Percentiles rank a stretch among this genome's conserved stretches.
Conservation (phyloP, 2,113 vertebrate species). For the Crotalus tigris region DNA sequence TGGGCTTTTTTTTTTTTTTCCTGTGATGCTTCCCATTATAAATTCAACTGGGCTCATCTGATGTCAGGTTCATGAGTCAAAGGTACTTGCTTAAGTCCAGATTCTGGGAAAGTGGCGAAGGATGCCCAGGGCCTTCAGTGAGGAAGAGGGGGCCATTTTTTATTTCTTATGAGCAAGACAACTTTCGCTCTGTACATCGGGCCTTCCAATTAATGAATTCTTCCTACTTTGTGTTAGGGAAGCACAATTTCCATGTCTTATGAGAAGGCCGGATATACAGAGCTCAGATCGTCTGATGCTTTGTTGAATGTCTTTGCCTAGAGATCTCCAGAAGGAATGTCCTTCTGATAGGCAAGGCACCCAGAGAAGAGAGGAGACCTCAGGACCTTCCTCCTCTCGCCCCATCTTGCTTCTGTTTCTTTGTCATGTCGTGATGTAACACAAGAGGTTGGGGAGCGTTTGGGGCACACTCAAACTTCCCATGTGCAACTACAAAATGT, state of each 20-base stretch:
- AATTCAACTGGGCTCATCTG: neutral
- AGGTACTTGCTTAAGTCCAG: neutral
- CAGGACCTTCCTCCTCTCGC: neutral
- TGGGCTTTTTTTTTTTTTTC: neutral
- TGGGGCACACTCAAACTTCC: neutral
- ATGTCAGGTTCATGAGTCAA: neutral
- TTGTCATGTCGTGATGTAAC: neutral
- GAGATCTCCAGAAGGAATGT: neutral
- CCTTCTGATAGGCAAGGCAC: neutral
- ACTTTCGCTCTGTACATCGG: neutral
- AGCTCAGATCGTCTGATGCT: neutral
- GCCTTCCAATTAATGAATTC: neutral
- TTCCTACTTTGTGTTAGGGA: neutral
- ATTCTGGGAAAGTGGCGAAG: neutral
- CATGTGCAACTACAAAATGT: neutral
- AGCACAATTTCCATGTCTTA: neutral
- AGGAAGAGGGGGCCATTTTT: neutral
- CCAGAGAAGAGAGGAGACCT: neutral
- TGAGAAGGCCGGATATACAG: neutral
- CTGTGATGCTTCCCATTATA: neutral
- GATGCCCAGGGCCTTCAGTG: neutral
- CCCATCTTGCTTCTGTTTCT: neutral
- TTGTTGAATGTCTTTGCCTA: neutral
- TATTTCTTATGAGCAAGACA: neutral
- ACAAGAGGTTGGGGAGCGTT: neutral